Evolutionary conservation across 2,113 vertebrate genomes (phyloP).

Genomic region (Chaetodon trifascialis): DNA sequence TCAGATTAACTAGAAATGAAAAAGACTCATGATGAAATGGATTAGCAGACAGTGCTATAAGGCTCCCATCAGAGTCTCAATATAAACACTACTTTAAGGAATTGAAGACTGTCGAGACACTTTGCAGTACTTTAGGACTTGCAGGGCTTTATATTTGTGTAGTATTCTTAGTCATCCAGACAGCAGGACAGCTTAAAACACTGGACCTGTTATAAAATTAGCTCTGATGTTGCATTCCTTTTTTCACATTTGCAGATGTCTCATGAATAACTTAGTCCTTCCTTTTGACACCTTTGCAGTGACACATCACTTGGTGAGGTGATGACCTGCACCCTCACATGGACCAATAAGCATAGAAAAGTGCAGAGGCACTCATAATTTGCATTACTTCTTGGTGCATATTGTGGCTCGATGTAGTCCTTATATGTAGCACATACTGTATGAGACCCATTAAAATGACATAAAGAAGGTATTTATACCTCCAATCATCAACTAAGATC

Average conservation of each 20-base stretch:
- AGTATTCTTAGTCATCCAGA: background rate
- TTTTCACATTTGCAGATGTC: background rate
- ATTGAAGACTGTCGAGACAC: background rate
- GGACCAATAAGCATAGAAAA: background rate
- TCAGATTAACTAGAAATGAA: background rate
- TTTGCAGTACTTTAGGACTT: background rate
- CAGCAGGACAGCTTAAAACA: background rate
- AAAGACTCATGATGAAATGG: background rate
- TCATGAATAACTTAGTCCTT: background rate
- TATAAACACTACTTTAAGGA: background rate
- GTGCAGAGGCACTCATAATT: background rate
- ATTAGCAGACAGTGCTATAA: background rate
- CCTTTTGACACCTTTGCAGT: background rate
- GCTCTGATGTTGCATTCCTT: background rate
- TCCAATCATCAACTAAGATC: background rate
- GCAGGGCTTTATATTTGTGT: background rate
- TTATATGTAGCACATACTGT: background rate
- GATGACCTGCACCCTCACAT: background rate
- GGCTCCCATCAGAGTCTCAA: background rate
- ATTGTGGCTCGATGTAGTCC: background rate
- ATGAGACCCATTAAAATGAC: background rate
- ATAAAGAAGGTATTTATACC: background rate
- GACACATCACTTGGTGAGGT: no score
- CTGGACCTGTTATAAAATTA: background rate
- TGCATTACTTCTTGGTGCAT: background rate